phyloP scores from a whole-genome alignment of 2,797 vertebrate genomes.

The Urosaurus nigricauda region DNA sequence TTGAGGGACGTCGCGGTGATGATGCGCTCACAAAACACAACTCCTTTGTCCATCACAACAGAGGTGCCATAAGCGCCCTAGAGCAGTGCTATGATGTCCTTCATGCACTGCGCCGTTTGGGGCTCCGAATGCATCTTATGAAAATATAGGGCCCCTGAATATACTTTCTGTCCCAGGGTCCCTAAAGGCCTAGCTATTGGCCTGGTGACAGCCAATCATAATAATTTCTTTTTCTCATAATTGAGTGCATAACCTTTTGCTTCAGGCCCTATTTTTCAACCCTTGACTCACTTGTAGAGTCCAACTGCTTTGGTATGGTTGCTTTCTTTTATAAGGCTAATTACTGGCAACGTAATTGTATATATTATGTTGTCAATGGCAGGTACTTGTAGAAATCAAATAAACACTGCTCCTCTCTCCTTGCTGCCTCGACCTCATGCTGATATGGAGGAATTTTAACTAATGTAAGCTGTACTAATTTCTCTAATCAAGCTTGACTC shows the following conservation, averaged over 20 bases:
- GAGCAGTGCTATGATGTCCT: no score
- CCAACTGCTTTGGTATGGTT: not conserved
- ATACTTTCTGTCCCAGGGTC: no score
- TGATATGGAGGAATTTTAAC: slow-evolving; percentile 47
- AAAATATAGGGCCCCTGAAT: no score
- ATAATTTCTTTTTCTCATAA: not conserved
- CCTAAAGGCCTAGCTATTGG: no score
- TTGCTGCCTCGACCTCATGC: slow-evolving; percentile 27
- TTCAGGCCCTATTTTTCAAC: not conserved
- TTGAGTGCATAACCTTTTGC: not conserved
- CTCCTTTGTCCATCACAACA: no score
- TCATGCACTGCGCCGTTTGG: no score
- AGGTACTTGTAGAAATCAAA: slow-evolving; percentile 51
- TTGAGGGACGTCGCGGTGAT: no score
- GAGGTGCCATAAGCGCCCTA: no score
- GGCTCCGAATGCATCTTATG: no score
- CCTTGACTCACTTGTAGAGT: not conserved
- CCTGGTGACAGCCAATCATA: not conserved
- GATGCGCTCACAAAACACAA: no score
- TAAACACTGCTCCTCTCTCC: slow-evolving; percentile 56
- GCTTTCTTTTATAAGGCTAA: slow-evolving; percentile 20
- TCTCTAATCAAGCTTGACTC: slow-evolving; percentile 53
- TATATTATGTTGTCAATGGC: slow-evolving; percentile 34
- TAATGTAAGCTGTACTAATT: slow-evolving; percentile 65
- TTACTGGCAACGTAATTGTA: slow-evolving; percentile 29